phyloP scores from a whole-genome alignment of 2,797 vertebrate genomes.

The Sternarchorhynchus goeldii region DNA sequence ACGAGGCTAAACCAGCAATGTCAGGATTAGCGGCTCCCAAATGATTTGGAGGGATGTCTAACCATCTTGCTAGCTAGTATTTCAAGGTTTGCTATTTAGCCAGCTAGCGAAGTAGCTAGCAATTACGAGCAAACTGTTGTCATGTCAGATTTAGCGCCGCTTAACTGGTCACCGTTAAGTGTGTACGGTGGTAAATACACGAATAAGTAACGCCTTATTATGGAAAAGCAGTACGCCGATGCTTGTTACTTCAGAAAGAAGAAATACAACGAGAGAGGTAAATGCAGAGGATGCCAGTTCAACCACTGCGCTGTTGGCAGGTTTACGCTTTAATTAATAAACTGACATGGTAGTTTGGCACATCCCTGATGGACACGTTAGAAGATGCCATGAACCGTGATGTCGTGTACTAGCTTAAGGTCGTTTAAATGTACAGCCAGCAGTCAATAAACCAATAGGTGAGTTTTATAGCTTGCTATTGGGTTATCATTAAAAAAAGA shows the following conservation, averaged over 20 bases:
- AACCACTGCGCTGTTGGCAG: not conserved
- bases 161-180: not conserved
- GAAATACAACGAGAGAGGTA: not conserved
- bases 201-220: constrained; percentile 6
- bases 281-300: not conserved
- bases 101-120: too few relatives aligned
- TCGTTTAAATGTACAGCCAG: constrained; percentile 14
- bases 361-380: not conserved
- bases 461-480: constrained; percentile 7
- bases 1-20: not conserved
- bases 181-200: not conserved
- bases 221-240: not conserved
- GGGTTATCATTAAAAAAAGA: not conserved
- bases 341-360: too few relatives aligned
- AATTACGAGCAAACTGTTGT: not conserved
- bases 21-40: too few relatives aligned
- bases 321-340: not conserved
- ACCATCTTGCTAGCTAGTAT: too few relatives aligned
- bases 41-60: too few relatives aligned
- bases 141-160: not conserved
- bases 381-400: constrained; percentile 2
- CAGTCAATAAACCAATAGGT: constrained; percentile 36
- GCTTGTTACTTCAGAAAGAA: constrained; percentile 12
- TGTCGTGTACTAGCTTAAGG: constrained; percentile 10
- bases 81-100: too few relatives aligned